A percentile compares a stretch with the other conserved stretches of the same genome.
Evolutionary conservation across 2,797 vertebrate genomes (phyloP).

Genomic region (Poecilia picta): DNA sequence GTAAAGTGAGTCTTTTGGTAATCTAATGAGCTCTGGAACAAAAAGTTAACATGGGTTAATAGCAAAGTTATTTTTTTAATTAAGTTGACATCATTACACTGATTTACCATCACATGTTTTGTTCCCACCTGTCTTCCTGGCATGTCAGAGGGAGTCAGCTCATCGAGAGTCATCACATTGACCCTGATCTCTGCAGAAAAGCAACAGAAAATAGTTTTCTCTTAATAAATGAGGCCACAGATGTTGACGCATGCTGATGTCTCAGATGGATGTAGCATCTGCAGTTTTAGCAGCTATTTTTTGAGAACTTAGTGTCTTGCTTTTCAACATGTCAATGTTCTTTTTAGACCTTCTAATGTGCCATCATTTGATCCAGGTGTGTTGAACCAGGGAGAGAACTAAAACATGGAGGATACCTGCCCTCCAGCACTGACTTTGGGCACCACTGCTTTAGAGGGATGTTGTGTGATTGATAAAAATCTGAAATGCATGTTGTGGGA

Average conservation of each 20-base stretch:
- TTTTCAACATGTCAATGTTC: no score
- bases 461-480: background rate
- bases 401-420: no score
- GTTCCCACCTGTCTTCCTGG: conserved; percentile 56
- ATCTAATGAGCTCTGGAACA: background rate
- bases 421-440: no score
- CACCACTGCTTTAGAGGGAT: background rate
- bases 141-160: conserved; percentile 73
- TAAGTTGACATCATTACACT: background rate
- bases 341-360: no score
- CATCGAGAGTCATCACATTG: conserved; percentile 88
- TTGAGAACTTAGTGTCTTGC: background rate
- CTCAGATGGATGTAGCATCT: background rate
- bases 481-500: background rate
- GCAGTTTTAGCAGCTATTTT: background rate
- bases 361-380: no score
- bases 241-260: background rate
- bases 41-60: background rate
- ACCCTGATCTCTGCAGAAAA: conserved; percentile 82
- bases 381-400: no score
- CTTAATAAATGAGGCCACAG: background rate
- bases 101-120: background rate
- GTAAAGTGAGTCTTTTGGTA: background rate
- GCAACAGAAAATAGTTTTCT: conserved; percentile 1
- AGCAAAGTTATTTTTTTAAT: background rate